Evolutionary conservation across 2,888 invertebrate genomes (phyloP), one percentile per base, ranked within the genome.

Genomic region (Cephalotes varians): DNA sequence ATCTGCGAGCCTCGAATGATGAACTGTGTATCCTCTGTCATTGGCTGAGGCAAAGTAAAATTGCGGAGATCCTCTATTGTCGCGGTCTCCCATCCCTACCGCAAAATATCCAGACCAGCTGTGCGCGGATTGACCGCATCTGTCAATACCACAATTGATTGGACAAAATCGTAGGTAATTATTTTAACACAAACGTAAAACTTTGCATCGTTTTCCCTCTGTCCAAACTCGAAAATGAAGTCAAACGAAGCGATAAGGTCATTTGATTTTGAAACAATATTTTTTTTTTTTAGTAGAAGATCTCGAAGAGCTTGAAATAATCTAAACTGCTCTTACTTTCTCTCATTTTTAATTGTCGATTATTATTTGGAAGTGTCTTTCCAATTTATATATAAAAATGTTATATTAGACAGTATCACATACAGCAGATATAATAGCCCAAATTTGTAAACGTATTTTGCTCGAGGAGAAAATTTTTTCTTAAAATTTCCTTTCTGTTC

Each of bases 61-160:
- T 67, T 85, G 71, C 31, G 34, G 67, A 40, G 40, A 56, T 65
- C 60, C 44, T 62, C 25, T 74, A 34, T 56, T 31, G 47, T 28
- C 58, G 67, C 69, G 58, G 37, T 31, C 31, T 64, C 21, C 64
- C 34, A 40, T 49, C 67, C 9, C 15, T 12, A n/a, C 44, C 69
- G 54, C 64, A 62, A 82, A 64, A 76, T 65, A 44, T 74, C 74
- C n/a, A n/a, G 47, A 51, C 82, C 87, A 87, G 88, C 88, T 77
- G 77, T 81, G 85, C 37, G 51, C 56, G 62, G 80, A 84, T 84
- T 84, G 58, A 86, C 87, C 81, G 83, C 87, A 71, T 79, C 81
- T 69, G 54, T 81, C 69, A 40, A 62, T 64, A 49, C 18, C 18
- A 54, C 71, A 54, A 37, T 34, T 21, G 62, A 65, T 62, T 62